Base-by-base conservation (phyloP, 2,888 invertebrate species). In the Drosophila planitibia region DNA sequence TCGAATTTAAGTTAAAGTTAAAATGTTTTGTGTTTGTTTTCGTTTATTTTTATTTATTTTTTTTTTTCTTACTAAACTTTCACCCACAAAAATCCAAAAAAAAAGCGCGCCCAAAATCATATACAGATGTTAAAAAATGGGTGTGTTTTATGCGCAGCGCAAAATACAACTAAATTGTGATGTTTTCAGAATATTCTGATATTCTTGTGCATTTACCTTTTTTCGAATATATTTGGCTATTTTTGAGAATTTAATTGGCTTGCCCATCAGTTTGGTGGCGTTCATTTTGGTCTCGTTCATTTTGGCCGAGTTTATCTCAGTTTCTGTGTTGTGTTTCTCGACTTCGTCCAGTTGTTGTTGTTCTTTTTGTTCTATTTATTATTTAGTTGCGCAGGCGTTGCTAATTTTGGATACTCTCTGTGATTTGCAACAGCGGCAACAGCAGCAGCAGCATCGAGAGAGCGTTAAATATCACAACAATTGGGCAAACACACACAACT, bases 181-280 rank as follows among this genome's bases (percentile, higher is more conserved):
- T 5, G 19, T 44, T 44, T 39, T 47, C 25, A 25, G 4, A 25
- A 44, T 16, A 41, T 14, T 35, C 33, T 1, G 33, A 35, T 14
- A 35, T 25, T 47, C 28, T 19, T 47, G 5, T 33, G 57, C 69
- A 74, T 68, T 93, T 93, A 93, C 93, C 93, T 93, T 93, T 76
- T 93, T 92, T 79, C 93, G 93, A 67, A 93, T 92, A 73, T 91
- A 93, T 91, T 92, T 93, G 67, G 93, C 93, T 80, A 93, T 91
- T 92, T 92, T 93, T 59, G 92, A 87, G 70, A 93, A 76, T 85
- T 92, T 93, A 67, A 92, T 91, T 73, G 91, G 83, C 83, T 93
- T 93, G 77, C 91, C 91, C 80, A 89, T 92, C 92, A 93, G 91
- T 89, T 83, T 91, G 73, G 57, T 70, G 53, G 64, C 71, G 76